A percentile compares a stretch with the other conserved stretches of the same genome.
phyloP scores from a whole-genome alignment of 2,888 invertebrate genomes.

The Euplexia lucipara region DNA sequence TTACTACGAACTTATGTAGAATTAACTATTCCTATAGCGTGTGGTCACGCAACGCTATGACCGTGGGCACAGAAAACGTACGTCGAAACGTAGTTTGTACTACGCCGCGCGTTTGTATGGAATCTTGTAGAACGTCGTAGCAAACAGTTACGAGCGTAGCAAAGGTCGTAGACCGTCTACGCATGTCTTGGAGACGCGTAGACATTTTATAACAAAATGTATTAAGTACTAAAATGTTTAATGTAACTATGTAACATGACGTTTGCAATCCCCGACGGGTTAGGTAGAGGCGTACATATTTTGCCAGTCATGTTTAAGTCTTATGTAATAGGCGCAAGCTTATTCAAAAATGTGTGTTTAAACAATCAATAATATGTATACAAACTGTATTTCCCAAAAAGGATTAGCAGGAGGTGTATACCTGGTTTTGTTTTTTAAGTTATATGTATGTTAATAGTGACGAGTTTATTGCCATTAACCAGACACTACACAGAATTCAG shows the following conservation, averaged over 20 bases:
- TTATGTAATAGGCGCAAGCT: too few relatives aligned
- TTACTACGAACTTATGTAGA: slow-evolving; percentile 9
- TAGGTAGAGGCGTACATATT: too few relatives aligned
- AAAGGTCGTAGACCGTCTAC: slow-evolving; percentile 32
- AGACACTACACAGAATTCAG: background rate
- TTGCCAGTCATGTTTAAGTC: too few relatives aligned
- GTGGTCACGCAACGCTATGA: slow-evolving; percentile 24
- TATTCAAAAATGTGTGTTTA: too few relatives aligned
- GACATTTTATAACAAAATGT: background rate
- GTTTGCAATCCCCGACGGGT: too few relatives aligned
- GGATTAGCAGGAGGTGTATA: background rate
- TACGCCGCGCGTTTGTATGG: slow-evolving; percentile 20
- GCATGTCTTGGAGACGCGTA: background rate
- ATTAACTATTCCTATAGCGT: background rate
- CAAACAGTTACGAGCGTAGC: slow-evolving; percentile 46
- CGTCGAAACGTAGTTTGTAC: background rate
- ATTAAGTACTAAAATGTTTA: too few relatives aligned
- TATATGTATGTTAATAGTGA: rapidly evolving
- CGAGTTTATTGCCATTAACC: background rate
- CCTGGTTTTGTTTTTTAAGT: background rate
- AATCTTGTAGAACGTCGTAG: slow-evolving; percentile 34
- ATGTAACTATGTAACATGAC: too few relatives aligned
- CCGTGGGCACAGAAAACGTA: slow-evolving; percentile 1
- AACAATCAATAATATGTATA: too few relatives aligned
- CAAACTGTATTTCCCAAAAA: background rate